Evolutionary conservation across 2,113 vertebrate species (phyloP).

Genomic region (Tragelaphus scriptus): DNA sequence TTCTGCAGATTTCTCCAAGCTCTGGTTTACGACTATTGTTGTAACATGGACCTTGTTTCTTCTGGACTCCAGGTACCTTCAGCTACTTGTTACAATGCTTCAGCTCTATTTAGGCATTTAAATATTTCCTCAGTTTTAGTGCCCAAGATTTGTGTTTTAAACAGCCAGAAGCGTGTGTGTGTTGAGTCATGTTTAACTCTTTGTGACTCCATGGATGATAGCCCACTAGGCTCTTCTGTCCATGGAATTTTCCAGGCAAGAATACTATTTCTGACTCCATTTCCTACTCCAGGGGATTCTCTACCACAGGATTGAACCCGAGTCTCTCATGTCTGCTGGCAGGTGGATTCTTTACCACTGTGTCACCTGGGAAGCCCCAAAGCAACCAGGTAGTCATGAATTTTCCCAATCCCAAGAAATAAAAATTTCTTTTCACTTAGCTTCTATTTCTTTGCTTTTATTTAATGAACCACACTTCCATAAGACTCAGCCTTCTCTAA

Average conservation of each 20-base stretch:
- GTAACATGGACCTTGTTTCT: not conserved
- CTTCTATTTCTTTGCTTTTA: not conserved
- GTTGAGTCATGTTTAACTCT: not conserved
- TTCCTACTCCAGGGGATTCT: not conserved
- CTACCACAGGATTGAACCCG: not conserved
- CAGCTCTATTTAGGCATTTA: not conserved
- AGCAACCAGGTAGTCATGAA: not conserved
- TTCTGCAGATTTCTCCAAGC: not conserved
- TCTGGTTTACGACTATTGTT: not conserved
- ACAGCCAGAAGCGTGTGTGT: not conserved
- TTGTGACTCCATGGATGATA: not conserved
- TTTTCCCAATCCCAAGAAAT: not conserved
- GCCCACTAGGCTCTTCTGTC: not conserved
- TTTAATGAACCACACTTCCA: not conserved
- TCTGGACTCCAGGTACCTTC: not conserved
- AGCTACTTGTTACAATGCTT: not conserved
- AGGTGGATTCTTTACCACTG: not conserved
- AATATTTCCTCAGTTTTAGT: constrained; percentile 27
- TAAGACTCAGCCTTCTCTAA: not conserved
- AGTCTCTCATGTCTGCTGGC: not conserved
- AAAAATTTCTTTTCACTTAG: not conserved
- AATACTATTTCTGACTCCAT: not conserved
- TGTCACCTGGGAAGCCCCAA: not conserved
- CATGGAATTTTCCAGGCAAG: not conserved
- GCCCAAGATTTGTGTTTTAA: not conserved